Conservation (phyloP, 2,113 vertebrate genomes). For the Phrynosoma blainvillii region DNA sequence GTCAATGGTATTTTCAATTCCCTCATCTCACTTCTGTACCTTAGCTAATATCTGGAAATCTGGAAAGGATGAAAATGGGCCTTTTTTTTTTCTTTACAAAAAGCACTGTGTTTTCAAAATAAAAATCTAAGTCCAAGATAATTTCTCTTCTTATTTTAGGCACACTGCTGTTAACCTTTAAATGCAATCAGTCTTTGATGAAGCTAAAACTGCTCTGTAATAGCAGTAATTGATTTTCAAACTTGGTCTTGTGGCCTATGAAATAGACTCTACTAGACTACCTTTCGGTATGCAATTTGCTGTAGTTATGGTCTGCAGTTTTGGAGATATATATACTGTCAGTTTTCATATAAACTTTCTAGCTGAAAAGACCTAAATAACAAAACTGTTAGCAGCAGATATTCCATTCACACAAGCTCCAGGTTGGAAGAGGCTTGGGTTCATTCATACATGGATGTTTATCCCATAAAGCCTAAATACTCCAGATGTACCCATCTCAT, state of each 20-base stretch:
- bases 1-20: constrained; percentile 31
- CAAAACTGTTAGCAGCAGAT: not conserved
- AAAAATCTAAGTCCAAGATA: constrained; percentile 29
- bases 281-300: not conserved
- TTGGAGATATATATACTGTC: not conserved
- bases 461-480: not conserved
- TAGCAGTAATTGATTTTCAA: constrained; percentile 12
- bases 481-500: too few species aligned
- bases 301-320: not conserved
- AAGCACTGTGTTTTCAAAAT: constrained; percentile 13
- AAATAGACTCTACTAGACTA: not conserved
- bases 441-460: not conserved
- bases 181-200: constrained; percentile 29
- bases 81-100: not conserved
- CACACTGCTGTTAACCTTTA: constrained; percentile 33
- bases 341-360: not conserved
- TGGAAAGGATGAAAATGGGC: constrained; percentile 8
- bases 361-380: not conserved
- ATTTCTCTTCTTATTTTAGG: constrained; percentile 35
- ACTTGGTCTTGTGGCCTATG: constrained; percentile 10
- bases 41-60: constrained; percentile 20
- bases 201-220: constrained; percentile 26
- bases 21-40: not conserved
- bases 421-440: not conserved
- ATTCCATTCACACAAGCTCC: not conserved